These are phyloP conservation scores for Pristionchus entomophagus DNA, from an alignment of 2,888 invertebrate species.

Conservation along the genomic window DNA sequence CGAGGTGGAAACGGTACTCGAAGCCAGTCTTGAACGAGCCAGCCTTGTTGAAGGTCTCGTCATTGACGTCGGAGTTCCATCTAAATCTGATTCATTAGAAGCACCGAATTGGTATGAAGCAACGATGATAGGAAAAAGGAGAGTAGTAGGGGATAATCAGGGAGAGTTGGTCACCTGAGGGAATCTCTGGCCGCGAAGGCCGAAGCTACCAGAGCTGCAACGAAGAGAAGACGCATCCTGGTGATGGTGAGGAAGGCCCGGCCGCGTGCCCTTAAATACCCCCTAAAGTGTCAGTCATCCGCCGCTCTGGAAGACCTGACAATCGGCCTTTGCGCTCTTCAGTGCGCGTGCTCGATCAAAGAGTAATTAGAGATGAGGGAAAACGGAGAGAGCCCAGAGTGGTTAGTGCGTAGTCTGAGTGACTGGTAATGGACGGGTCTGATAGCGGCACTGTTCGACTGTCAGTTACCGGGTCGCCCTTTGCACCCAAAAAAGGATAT, in stretches of 20 bases:
- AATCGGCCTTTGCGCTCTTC: background rate
- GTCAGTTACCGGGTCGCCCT: background rate
- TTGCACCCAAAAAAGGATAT: background rate
- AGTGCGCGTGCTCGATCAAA: background rate
- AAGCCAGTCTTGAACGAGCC: background rate
- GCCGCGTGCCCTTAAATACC: background rate
- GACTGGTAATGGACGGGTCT: background rate
- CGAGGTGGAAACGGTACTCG: slow-evolving; percentile 43
- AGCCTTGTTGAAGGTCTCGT: background rate
- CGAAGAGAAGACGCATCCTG: slow-evolving; percentile 42
- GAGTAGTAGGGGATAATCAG: background rate
- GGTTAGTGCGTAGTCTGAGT: background rate
- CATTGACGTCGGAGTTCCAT: slow-evolving; percentile 20
- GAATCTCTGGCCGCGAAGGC: slow-evolving; percentile 55
- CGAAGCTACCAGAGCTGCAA: slow-evolving; percentile 53
- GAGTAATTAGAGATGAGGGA: background rate
- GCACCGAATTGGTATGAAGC: background rate
- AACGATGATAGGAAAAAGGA: background rate
- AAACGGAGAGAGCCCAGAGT: background rate
- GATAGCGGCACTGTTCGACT: background rate
- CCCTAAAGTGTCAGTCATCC: background rate
- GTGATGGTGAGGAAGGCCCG: background rate
- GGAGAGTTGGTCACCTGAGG: background rate
- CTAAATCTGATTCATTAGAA: too few species aligned
- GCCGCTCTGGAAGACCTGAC: background rate